These are phyloP conservation scores for Forbesichthys agassizii DNA, from an alignment of 2,113 vertebrate species.

Conservation along the genomic window DNA sequence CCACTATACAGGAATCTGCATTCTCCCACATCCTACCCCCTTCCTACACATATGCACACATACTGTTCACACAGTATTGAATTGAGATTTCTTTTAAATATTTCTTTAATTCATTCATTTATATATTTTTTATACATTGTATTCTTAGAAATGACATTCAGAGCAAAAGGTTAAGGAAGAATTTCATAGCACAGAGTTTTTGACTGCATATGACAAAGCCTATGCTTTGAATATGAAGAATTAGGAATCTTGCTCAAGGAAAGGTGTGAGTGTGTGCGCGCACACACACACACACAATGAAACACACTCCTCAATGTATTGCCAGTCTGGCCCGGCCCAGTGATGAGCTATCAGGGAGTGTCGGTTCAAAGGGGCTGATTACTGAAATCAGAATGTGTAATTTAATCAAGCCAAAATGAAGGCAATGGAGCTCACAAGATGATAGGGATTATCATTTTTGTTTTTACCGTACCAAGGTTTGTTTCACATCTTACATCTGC, in stretches of 20 bases:
- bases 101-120: no score
- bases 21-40: slow-evolving; percentile 9
- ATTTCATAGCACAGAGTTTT: no score
- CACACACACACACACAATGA: not conserved
- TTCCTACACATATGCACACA: not conserved
- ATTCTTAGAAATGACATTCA: no score
- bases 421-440: slow-evolving; percentile 21
- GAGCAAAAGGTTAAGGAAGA: no score
- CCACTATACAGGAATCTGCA: not conserved
- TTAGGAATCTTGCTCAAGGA: no score
- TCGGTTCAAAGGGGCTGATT: slow-evolving; percentile 28
- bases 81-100: no score
- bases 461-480: slow-evolving; percentile 11
- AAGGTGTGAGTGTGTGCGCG: not conserved
- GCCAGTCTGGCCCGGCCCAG: not conserved
- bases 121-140: no score
- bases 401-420: slow-evolving; percentile 44
- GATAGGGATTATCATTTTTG: slow-evolving; percentile 11
- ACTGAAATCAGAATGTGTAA: slow-evolving; percentile 49
- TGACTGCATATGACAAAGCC: no score
- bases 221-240: not conserved
- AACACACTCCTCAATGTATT: not conserved
- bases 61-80: no score
- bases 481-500: no score
- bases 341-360: slow-evolving; percentile 22